Evolutionary conservation across 1,140 invertebrate species (phyloP).

Genomic region (Anastatus disparis): DNA sequence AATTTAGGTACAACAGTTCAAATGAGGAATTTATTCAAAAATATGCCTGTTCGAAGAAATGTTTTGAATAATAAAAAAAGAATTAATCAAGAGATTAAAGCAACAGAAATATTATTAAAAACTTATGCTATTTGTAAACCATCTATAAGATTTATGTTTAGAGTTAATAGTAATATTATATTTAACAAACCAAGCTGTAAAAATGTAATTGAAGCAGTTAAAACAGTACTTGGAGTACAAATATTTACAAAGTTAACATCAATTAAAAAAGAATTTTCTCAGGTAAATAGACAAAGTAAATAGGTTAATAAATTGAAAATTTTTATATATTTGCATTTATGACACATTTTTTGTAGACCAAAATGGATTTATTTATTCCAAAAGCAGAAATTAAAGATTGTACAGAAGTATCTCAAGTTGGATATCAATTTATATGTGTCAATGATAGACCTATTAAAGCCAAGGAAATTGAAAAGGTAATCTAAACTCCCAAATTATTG

Average conservation of each 20-base stretch:
- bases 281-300: no score
- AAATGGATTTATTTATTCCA: constrained; percentile 66
- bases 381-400: constrained; percentile 58
- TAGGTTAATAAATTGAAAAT: no score
- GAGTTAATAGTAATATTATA: constrained; percentile 68
- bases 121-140: constrained; percentile 69
- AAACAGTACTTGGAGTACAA: constrained; percentile 63
- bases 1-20: constrained; percentile 71
- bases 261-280: constrained; percentile 48
- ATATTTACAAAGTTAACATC: constrained; percentile 62
- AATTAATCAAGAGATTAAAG: constrained; percentile 71
- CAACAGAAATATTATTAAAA: constrained; percentile 70
- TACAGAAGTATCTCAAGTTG: constrained; percentile 53
- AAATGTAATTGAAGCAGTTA: constrained; percentile 62
- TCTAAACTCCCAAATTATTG: constrained; percentile 16
- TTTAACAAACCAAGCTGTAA: constrained; percentile 68
- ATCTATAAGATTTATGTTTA: constrained; percentile 64
- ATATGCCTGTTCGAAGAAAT: constrained; percentile 73
- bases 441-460: constrained; percentile 71
- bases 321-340: no score
- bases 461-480: constrained; percentile 71
- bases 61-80: constrained; percentile 66
- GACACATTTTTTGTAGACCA: constrained; percentile 50
- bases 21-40: constrained; percentile 70
- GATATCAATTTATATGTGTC: constrained; percentile 64